Percentiles rank a stretch among this genome's conserved stretches.
Evolutionary conservation across 2,888 invertebrate genomes (phyloP).

Genomic region (Nemotelus pantherinus): DNA sequence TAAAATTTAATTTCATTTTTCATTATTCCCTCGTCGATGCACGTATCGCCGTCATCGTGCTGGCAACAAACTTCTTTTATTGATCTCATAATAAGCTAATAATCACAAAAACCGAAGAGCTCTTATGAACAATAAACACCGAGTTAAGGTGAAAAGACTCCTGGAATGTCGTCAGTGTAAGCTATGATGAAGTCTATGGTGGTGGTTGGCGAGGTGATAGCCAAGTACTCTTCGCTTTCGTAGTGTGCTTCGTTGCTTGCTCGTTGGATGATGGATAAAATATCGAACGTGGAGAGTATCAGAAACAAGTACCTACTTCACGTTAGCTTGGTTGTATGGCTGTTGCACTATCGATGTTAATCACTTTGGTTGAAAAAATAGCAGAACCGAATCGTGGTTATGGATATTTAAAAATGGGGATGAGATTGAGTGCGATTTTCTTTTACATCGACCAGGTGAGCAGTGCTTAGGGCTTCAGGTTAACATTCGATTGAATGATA

Average conservation of each 20-base stretch:
- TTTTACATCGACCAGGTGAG: too few species aligned
- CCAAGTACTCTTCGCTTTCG: neutral
- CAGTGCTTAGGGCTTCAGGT: too few species aligned
- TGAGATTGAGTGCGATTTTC: too few species aligned
- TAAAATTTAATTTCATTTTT: neutral
- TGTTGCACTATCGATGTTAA: neutral
- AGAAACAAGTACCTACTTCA: slow-evolving; percentile 13
- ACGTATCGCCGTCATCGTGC: neutral
- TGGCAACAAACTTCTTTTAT: slow-evolving; percentile 14
- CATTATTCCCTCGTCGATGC: neutral
- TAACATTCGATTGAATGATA: too few species aligned
- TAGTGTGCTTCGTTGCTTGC: neutral
- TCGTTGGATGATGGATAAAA: too few species aligned
- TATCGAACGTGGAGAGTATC: neutral
- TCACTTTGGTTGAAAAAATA: too few species aligned
- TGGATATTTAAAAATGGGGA: too few species aligned
- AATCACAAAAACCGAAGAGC: slow-evolving; percentile 9
- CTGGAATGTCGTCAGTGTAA: neutral
- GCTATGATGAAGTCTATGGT: neutral
- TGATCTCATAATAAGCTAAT: slow-evolving; percentile 19
- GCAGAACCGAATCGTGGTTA: too few species aligned
- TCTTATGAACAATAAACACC: slow-evolving; percentile 9
- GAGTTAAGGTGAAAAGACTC: slow-evolving; percentile 8
- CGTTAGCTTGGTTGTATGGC: neutral
- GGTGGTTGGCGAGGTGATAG: neutral